Percentiles rank a stretch among this genome's conserved stretches.
Evolutionary conservation across 2,113 vertebrate genomes (phyloP).

Genomic region (Trogon melanurus): DNA sequence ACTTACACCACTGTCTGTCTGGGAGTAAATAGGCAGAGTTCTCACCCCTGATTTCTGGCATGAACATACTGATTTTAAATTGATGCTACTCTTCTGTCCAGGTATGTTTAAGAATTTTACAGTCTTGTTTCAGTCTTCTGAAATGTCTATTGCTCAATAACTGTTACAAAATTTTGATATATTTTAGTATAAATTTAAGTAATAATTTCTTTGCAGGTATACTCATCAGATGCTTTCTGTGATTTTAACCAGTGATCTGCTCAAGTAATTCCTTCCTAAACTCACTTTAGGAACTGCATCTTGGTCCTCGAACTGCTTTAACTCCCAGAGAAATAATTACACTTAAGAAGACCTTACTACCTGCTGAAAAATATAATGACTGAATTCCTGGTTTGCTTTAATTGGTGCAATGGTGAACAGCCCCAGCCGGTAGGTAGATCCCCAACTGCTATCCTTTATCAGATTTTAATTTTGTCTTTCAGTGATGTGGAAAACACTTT

Average conservation of each 20-base stretch:
- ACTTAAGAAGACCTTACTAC: not conserved
- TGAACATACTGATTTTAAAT: not conserved
- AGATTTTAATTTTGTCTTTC: not conserved
- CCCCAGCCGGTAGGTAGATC: slow-evolving; percentile 85
- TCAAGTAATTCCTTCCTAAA: not conserved
- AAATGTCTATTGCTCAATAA: not conserved
- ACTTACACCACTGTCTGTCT: not conserved
- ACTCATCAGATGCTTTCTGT: not conserved
- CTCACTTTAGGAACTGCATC: not conserved
- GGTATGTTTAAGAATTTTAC: not conserved
- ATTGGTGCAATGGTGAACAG: slow-evolving; percentile 83
- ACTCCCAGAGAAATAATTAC: not conserved
- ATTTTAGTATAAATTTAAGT: not conserved
- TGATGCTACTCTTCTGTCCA: not conserved
- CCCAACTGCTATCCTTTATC: not conserved
- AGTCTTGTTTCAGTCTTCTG: not conserved
- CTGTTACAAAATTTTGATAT: not conserved
- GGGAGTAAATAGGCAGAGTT: not conserved
- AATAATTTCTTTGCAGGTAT: slow-evolving; percentile 1
- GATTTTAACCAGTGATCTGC: not conserved
- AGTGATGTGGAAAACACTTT: not conserved
- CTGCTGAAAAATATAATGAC: slow-evolving; percentile 78
- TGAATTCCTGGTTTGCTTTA: slow-evolving; percentile 79
- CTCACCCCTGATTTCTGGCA: not conserved
- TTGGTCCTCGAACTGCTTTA: not conserved